Evolutionary conservation across 2,113 vertebrate species (phyloP).

Genomic region (Nerophis lumbriciformis): DNA sequence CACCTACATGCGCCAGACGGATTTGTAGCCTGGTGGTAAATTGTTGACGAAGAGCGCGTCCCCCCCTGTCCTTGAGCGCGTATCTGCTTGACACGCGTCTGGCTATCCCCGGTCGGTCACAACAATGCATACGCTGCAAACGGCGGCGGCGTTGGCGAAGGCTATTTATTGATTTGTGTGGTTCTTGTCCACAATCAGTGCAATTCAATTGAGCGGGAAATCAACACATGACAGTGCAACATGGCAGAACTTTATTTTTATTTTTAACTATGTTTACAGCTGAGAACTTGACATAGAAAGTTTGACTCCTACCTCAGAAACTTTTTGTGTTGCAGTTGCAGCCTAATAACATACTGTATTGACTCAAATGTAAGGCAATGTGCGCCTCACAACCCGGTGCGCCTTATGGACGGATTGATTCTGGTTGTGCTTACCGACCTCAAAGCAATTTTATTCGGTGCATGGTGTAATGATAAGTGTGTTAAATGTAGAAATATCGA

Average conservation of each 20-base stretch:
- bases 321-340: no score
- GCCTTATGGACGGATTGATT: no score
- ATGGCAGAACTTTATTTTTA: constrained; percentile 4
- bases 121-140: constrained; percentile 16
- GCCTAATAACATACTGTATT: no score
- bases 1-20: not conserved
- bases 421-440: no score
- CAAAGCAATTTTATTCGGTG: no score
- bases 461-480: no score
- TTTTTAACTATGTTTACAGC: no score
- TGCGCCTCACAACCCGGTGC: no score
- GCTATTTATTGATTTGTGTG: constrained; percentile 40
- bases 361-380: no score
- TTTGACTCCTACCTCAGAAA: no score
- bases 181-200: constrained; percentile 47
- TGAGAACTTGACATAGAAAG: no score
- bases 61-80: constrained; percentile 14
- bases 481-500: no score
- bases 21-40: not conserved
- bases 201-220: constrained; percentile 48
- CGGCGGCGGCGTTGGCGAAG: constrained; percentile 13
- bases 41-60: constrained; percentile 6
- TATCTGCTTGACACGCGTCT: constrained; percentile 11
- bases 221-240: constrained; percentile 43
- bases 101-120: constrained; percentile 33